Percentiles rank a stretch among this genome's conserved stretches.
phyloP scores from a whole-genome alignment of 1,140 invertebrate genomes.

The Solenopsis invicta region DNA sequence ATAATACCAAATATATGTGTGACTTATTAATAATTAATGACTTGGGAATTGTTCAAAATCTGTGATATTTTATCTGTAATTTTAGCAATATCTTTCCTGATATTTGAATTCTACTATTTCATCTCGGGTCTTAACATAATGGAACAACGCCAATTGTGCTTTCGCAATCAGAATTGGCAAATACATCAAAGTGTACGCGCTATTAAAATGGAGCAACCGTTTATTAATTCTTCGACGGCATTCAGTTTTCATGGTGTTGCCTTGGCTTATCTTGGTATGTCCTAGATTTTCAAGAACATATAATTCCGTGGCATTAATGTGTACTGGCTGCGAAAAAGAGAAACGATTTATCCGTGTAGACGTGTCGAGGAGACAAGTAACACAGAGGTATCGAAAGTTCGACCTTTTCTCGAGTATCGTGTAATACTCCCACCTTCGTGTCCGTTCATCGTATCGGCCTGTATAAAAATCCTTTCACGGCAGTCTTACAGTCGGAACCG shows the following conservation, averaged over 20 bases:
- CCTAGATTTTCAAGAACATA: conserved; percentile 38
- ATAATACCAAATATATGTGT: neutral
- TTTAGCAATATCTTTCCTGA: neutral
- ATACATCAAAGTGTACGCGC: neutral
- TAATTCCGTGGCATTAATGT: conserved; percentile 1
- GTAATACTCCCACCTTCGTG: neutral
- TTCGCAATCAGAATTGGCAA: conserved; percentile 19
- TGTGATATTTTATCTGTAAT: neutral
- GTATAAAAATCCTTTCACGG: conserved; percentile 51
- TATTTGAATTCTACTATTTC: conserved; percentile 14
- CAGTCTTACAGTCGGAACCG: conserved; percentile 14
- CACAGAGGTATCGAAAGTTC: conserved; percentile 34
- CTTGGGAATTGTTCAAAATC: neutral
- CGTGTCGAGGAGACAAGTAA: neutral
- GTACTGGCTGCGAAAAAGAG: conserved; percentile 3
- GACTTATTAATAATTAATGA: neutral
- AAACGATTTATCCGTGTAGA: conserved; percentile 2
- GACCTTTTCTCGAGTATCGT: conserved; percentile 8
- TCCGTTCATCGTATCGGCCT: neutral
- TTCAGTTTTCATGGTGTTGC: neutral
- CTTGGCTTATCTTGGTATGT: conserved; percentile 4
- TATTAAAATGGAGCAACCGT: conserved; percentile 1
- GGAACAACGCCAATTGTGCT: conserved; percentile 21
- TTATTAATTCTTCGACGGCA: neutral
- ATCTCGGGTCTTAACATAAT: neutral